Conservation (phyloP, 2,113 vertebrate species). For the Marcusenius ussheri region DNA sequence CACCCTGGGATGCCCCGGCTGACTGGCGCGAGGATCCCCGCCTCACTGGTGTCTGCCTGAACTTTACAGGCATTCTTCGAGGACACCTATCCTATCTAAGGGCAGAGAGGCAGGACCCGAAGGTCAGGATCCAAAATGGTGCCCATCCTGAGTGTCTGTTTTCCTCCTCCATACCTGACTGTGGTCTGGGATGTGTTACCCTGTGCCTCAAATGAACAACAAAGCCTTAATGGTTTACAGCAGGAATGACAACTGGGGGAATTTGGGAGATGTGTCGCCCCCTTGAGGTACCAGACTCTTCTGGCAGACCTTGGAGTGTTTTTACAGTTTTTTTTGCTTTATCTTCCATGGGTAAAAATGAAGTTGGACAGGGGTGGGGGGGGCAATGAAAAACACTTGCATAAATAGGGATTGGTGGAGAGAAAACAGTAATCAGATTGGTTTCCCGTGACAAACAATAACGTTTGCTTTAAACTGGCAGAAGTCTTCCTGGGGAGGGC, state of each 20-base stretch:
- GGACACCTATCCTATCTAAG: not conserved
- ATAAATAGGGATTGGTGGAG: conserved; percentile 78
- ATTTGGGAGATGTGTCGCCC: conserved; percentile 51
- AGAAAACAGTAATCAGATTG: conserved; percentile 90
- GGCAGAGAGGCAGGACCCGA: not conserved
- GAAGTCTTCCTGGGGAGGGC: conserved; percentile 74
- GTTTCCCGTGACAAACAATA: conserved; percentile 96
- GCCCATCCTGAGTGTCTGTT: not conserved
- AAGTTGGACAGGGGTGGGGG: not conserved
- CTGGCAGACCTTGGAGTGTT: conserved; percentile 43
- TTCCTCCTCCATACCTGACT: not conserved
- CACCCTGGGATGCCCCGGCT: not conserved
- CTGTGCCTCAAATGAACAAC: not conserved
- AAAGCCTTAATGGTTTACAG: conserved; percentile 20
- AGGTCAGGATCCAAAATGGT: not conserved
- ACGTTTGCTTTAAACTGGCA: conserved; percentile 93
- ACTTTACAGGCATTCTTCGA: not conserved
- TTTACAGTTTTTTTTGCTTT: conserved; percentile 33
- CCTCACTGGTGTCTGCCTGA: not conserved
- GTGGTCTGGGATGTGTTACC: not conserved
- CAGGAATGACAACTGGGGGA: conserved; percentile 45
- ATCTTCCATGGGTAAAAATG: conserved; percentile 52
- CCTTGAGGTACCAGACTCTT: conserved; percentile 46
- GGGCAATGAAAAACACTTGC: conserved; percentile 85
- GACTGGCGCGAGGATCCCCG: not conserved